phyloP scores from a whole-genome alignment of 2,113 vertebrate species.

The Chelonoidis abingdonii region DNA sequence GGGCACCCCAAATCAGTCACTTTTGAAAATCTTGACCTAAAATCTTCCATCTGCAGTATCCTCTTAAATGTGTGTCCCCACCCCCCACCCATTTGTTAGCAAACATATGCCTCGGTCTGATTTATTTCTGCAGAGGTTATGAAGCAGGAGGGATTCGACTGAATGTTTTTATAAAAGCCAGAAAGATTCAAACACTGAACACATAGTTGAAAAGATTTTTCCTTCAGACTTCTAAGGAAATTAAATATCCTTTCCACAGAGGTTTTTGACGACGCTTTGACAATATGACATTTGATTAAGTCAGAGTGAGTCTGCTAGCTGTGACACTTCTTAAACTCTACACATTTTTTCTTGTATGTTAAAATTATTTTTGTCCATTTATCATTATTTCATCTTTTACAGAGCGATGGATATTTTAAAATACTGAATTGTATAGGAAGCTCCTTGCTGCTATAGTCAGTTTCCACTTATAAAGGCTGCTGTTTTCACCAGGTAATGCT shows the following conservation, averaged over 20 bases:
- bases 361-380: neutral
- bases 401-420: neutral
- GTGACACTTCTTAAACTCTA: conserved; percentile 24
- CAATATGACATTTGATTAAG: conserved; percentile 43
- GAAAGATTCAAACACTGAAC: conserved; percentile 3
- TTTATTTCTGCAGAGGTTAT: conserved; percentile 22
- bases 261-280: neutral
- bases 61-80: neutral
- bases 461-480: accelerated
- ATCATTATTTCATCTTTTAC: conserved; percentile 20
- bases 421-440: neutral
- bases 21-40: neutral
- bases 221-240: neutral
- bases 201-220: neutral
- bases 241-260: neutral
- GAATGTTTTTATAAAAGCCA: neutral
- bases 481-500: neutral
- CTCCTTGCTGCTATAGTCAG: neutral
- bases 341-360: neutral
- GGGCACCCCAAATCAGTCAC: neutral
- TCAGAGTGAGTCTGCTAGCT: neutral
- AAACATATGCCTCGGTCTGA: neutral
- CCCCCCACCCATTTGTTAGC: neutral
- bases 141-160: conserved; percentile 25
- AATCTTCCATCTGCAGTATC: neutral